Base-by-base conservation (phyloP, 2,888 invertebrate species). In the Eumerus sabulonum region DNA sequence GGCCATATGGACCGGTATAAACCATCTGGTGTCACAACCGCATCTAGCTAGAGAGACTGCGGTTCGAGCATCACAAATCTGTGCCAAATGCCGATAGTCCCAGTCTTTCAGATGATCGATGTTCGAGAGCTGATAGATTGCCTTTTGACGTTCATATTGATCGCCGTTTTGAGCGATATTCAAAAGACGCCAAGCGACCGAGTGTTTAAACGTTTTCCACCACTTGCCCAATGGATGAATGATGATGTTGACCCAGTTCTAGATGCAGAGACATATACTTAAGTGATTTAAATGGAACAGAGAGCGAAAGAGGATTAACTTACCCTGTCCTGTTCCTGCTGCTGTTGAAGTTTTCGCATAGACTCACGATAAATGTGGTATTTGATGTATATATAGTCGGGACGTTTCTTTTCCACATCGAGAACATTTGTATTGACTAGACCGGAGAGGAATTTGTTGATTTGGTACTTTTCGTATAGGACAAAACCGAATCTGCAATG, bases 11-110 rank as follows among this genome's bases (percentile, higher is more conserved):
- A 95, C 93, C 9, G 93, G 93, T 42, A 94, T 87, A 85, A 97
- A 96, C 86, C 95, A 94, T 60, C 94, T 91, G 12, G 91, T 88
- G 88, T 96, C 94, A 1, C 92, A 93, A 44, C 92, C 92, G 1
- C 93, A 92, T 1, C 96, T 90, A 0, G 97, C 96, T 57, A 97
- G 90, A 1, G 93, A 92, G 0, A 96, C 92, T 1, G 95, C 94
- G 0, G 95, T 95, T 82, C 92, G 90, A 50, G 92, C 91, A 89
- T 96, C 94, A 83, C 95, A 91, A 82, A 94, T 93, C 88, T 96
- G 95, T 4, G 96, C 95, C 73, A 97, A 90, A 84, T 94, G 93
- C 59, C 91, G 90, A 85, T 92, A 95, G 83, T 95, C 92, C 92
- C 92, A 92, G 70, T 89, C 89, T 87, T 92, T 92, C 13, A 94